Evolutionary conservation across 2,888 invertebrate species (phyloP).

Genomic region (Lasioglossum leucozonium): DNA sequence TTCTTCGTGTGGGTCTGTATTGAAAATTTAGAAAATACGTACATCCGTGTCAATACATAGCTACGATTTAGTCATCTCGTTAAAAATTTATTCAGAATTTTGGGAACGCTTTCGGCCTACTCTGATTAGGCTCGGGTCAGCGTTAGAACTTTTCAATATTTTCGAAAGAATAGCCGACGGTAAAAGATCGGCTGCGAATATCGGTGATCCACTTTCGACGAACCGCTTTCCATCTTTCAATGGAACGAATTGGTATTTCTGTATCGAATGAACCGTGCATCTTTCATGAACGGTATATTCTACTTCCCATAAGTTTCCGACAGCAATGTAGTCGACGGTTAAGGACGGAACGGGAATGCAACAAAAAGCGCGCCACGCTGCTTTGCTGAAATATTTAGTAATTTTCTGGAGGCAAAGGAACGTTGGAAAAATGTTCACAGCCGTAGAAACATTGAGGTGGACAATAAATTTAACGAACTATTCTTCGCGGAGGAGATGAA

Average conservation of each 20-base stretch:
- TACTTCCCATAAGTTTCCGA: background rate
- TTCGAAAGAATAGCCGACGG: background rate
- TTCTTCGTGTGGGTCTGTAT: no score
- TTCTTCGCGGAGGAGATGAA: no score
- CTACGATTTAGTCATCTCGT: no score
- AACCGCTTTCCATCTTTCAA: background rate
- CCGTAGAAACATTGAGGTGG: no score
- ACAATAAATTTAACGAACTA: no score
- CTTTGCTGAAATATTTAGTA: background rate
- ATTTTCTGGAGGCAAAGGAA: no score
- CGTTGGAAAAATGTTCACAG: no score
- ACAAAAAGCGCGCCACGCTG: background rate
- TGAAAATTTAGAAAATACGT: no score
- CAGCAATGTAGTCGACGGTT: background rate
- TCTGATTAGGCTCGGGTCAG: background rate
- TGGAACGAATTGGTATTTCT: no score
- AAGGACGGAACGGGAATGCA: background rate
- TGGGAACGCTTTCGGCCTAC: background rate
- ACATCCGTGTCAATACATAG: no score
- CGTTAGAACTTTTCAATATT: background rate
- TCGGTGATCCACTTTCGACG: background rate
- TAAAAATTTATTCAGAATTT: background rate
- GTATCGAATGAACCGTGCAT: no score
- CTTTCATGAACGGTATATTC: background rate
- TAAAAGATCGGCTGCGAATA: background rate